Base-by-base conservation (phyloP, 2,888 invertebrate genomes). In the Acleris holmiana region DNA sequence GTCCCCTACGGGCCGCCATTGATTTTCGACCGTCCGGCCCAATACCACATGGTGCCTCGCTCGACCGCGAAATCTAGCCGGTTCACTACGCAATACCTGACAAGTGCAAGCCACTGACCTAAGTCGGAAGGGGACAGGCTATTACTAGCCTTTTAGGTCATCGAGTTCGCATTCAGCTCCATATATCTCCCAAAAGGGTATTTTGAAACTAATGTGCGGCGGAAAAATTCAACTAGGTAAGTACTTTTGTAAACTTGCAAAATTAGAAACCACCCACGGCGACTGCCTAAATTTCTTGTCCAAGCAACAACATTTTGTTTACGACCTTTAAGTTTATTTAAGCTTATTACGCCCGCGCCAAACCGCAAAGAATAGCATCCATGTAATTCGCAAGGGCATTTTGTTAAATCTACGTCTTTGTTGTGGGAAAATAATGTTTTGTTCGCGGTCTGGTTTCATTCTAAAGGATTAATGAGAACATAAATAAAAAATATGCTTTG, bases 21-120 rank as follows among this genome's bases (percentile, higher is more conserved):
- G 89, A 90, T 91, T 91, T 91, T 89, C 82, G 79, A 61, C 60
- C 55, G 61, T 44, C 18, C 50, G 35, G 82, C 83, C 71, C 76
- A 75, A 75, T 72, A 75, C 81, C 85, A 86, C 75, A 81, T 85
- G 82, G 76, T 62, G 71, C 68, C 70, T 74, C 76, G 81, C 77
- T 83, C 81, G 75, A 82, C 79, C 80, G 84, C 76, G 79, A 80
- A 82, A 79, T 77, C 71, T 78, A 76, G 61, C 71, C 75, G 77
- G 75, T 78, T 85, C 76, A 84, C 78, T 85, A 78, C 72, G 71
- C 73, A 72, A 75, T 73, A 75, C 76, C 75, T 71, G 73, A 71
- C 53, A 69, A 77, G 76, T 44, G 53, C 18, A 58, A 18, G 40
- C 35, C 50, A 58, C 59, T 49, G 55, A 55, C 59, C 59, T 48